phyloP scores from a whole-genome alignment of 2,888 invertebrate species.

The Meganola albula region DNA sequence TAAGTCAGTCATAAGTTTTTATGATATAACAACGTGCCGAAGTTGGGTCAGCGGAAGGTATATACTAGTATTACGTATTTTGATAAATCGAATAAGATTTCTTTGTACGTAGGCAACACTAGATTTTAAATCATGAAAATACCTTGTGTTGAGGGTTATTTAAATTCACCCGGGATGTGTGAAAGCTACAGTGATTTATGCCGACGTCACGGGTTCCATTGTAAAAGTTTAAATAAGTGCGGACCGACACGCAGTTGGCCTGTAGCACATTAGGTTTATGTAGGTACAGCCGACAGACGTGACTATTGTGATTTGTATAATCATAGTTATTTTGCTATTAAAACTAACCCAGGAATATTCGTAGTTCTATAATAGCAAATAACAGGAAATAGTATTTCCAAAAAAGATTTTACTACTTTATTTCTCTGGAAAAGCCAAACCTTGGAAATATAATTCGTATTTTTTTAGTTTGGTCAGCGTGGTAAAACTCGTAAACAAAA shows the following conservation, averaged over 20 bases:
- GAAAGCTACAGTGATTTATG: constrained; percentile 65
- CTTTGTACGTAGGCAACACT: constrained; percentile 42
- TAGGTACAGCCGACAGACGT: too few relatives aligned
- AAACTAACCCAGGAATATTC: too few relatives aligned
- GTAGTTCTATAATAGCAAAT: too few relatives aligned
- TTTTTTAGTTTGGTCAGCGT: too few relatives aligned
- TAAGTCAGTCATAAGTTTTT: constrained; percentile 24
- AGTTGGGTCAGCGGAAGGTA: constrained; percentile 16
- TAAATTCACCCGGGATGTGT: constrained; percentile 67
- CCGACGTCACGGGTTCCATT: constrained; percentile 49
- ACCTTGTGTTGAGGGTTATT: constrained; percentile 60
- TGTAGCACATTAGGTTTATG: too few relatives aligned
- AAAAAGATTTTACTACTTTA: too few relatives aligned
- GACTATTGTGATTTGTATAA: too few relatives aligned
- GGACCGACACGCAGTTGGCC: constrained; percentile 30
- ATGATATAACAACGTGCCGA: constrained; percentile 14
- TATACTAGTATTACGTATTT: constrained; percentile 19
- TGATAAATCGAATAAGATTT: constrained; percentile 37
- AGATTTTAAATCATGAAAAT: constrained; percentile 57
- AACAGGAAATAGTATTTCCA: too few relatives aligned
- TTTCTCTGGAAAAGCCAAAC: too few relatives aligned
- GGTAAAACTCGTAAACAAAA: too few relatives aligned
- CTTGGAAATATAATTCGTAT: too few relatives aligned
- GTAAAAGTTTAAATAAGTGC: constrained; percentile 68
- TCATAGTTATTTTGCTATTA: too few relatives aligned